These are phyloP conservation scores for Clarias batrachus DNA, from an alignment of 2,113 vertebrate genomes.

Conservation along the genomic window DNA sequence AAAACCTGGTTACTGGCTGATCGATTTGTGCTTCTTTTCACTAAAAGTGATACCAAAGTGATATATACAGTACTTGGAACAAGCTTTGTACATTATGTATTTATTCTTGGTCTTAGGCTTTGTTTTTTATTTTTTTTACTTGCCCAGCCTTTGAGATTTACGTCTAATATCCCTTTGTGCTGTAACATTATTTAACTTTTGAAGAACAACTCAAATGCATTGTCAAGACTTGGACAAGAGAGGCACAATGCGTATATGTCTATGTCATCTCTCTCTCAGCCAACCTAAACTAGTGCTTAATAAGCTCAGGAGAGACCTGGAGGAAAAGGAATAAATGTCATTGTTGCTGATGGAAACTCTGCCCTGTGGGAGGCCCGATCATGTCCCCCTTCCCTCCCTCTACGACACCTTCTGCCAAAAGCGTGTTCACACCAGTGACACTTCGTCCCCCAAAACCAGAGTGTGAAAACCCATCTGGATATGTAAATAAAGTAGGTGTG, in stretches of 20 bases:
- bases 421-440: slow-evolving; percentile 60
- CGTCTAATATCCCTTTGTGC: neutral
- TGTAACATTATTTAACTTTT: slow-evolving; percentile 12
- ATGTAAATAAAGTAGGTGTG: slow-evolving; percentile 55
- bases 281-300: slow-evolving; percentile 38
- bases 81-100: neutral
- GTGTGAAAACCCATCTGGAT: slow-evolving; percentile 65
- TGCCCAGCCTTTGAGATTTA: neutral
- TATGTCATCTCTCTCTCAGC: neutral
- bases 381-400: slow-evolving; percentile 18
- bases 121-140: neutral
- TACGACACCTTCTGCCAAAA: slow-evolving; percentile 53
- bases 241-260: neutral
- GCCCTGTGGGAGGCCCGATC: slow-evolving; percentile 48
- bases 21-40: too few species aligned
- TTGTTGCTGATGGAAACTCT: slow-evolving; percentile 49
- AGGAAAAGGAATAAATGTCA: slow-evolving; percentile 49
- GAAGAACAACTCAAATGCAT: neutral
- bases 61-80: neutral
- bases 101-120: neutral
- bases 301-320: slow-evolving; percentile 42
- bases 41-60: neutral
- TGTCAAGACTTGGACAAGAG: neutral
- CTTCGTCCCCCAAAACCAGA: slow-evolving; percentile 51
- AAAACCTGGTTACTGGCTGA: too few species aligned